Evolutionary conservation across 2,888 invertebrate genomes (phyloP), one percentile per base, ranked within the genome.

Genomic region (Rhamnusium bicolor): DNA sequence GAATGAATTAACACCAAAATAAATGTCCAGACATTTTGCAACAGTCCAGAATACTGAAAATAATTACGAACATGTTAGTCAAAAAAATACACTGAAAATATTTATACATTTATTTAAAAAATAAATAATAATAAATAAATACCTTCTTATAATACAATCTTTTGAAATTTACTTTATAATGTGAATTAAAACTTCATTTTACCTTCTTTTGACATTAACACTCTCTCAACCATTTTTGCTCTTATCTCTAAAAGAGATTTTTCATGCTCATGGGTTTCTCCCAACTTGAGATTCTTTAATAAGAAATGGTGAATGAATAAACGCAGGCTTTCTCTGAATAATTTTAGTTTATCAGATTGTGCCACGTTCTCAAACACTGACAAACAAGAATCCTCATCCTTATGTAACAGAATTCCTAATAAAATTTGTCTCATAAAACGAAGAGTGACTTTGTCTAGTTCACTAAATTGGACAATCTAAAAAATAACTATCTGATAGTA

Each of bases 271-370:
- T 86, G 80, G 51, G 89, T 78, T 40, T 4, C n/a, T 40, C 3
- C 40, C 6, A 89, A 88, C 2, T 90, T 91, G 2, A 91, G 89
- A 81, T 92, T 92, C 81, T 91, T 93, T 1, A 96, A 85, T 19
- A 98, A 87, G 82, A 98, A 98, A 87, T 97, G 96, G 84, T 93
- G 94, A 84, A 98, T 93, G 85, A 98, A 98, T 7, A 98, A 88
- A 54, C 94, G 89, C 2, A 98, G 88, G 79, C 96, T 95, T 85
- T 97, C 96, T 68, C 95, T 91, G 80, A 98, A 95, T 83, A 93
- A 90, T 84, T 93, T 92, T 8, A 97, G 89, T 85, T 96, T 94
- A 0, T 93, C 90, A 0, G 95, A 91, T 69, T 91, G 90, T 0
- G 94, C 91, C 63, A 97, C 92, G 71, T 94, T 91, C 65, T 92